These are phyloP conservation scores for Ridgeia piscesae DNA, from an alignment of 1,140 invertebrate genomes.

Conservation along the genomic window DNA sequence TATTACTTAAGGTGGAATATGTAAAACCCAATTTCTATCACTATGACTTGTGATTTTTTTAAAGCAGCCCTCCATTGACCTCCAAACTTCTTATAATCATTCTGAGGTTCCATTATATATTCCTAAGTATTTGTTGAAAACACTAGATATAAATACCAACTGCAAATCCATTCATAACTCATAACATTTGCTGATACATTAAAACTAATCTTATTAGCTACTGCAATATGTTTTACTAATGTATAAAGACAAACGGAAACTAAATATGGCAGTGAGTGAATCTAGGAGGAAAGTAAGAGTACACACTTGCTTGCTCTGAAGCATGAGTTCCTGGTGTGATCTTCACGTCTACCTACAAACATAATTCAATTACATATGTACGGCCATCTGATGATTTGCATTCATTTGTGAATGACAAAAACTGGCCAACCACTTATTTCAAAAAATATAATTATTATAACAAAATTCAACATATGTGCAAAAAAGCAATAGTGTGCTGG, in stretches of 20 bases:
- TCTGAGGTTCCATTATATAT: background rate
- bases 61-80: no score
- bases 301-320: constrained; percentile 74
- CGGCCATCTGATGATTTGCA: background rate
- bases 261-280: background rate
- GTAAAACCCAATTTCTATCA: background rate
- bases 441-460: no score
- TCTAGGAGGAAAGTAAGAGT: constrained; percentile 8
- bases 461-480: no score
- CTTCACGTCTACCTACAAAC: constrained; percentile 84
- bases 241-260: background rate
- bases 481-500: no score
- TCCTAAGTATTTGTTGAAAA: background rate
- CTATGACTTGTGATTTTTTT: background rate
- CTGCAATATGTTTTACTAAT: background rate
- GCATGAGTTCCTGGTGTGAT: constrained; percentile 91
- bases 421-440: background rate
- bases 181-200: background rate
- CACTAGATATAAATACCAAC: background rate
- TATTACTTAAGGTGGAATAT: background rate
- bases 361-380: constrained; percentile 29
- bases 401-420: background rate
- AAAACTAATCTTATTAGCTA: background rate
- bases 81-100: background rate
- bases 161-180: background rate